Base-by-base conservation (phyloP, 2,888 invertebrate genomes). In the Dasypolia templi region DNA sequence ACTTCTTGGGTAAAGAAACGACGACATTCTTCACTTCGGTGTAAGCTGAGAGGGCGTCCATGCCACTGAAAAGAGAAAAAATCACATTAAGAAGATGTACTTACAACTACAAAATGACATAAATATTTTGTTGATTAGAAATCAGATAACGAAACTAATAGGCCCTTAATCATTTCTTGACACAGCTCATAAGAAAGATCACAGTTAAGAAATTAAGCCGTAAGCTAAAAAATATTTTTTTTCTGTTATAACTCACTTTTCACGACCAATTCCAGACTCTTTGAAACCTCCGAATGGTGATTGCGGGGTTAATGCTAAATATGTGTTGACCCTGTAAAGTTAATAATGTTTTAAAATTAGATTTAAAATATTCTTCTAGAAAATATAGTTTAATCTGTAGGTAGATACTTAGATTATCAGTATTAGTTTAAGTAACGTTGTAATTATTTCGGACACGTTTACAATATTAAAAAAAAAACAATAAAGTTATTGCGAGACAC, bases 231-330 rank as follows among this genome's bases (percentile, higher is more conserved):
- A n/a, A n/a, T 35, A 17, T 29, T 22, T 46, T 56, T 26, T 7
- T 14, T 56, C 19, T 26, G 0, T 11, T 22, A 42, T 87, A 90
- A 89, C 92, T 89, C 86, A 94, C 94, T 84, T 87, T 87, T 94
- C 94, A 46, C 93, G 90, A 82, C 98, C 98, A 79, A 98, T 96
- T 79, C 99, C 98, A 32, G 98, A 98, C 84, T 97, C 97, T 90
- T 99, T 99, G 92, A 97, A 98, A 49, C 99, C 99, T 58, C 99
- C 99, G 89, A 99, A 99, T 6, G 98, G 98, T 42, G 97, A 97
- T 91, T 98, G 98, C 0, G 97, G 95, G 14, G 95, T 93, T 19
- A 97, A 93, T 32, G 94, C 94, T 86, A 97, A 96, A 85, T 97
- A 98, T 75, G 97, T 97, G 90, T 98, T 92, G 29, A 92, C 90